Evolutionary conservation across 1,140 invertebrate species (phyloP), one percentile per base, ranked within the genome.

Genomic region (Diprion similis): DNA sequence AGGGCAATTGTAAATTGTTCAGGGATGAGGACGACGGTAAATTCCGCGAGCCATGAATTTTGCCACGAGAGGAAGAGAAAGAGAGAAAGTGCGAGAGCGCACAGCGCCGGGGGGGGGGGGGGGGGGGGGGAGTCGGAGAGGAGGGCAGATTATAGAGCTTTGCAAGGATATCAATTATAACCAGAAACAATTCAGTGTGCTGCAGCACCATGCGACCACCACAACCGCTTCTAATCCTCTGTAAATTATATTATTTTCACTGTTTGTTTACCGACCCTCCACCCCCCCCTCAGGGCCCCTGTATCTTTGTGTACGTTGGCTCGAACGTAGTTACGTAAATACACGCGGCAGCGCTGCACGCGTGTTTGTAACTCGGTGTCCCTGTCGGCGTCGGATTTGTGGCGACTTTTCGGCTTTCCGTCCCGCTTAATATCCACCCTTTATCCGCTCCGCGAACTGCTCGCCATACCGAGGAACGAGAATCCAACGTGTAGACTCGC

Each of bases 121-220:
- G 83, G 83, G 84, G 84, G 81, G 83, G 81, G 78, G 82, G 73
- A 77, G 77, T 80, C 79, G 77, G 81, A 77, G 73, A 76, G 76
- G 77, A 75, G 67, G 70, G 77, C 78, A 84, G 86, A 87, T 87
- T 87, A 88, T 85, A 84, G 85, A 84, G 86, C 86, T 88, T 88
- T 87, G 82, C 86, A 85, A 83, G 85, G 86, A 87, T 88, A 88
- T 88, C 86, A 88, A 88, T 88, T 88, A 88, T 87, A 88, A 87
- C 85, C 86, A 87, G 85, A 88, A 85, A 85, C 82, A 84, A 83
- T 82, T 82, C 80, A 59, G 51, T 78, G 75, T 81, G 79, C 81
- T 79, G 78, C 78, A 76, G 24, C 24, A 37, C 24, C 24, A 17
- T 17, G 69, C 69, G 69, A 17, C 46, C 8, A 66, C 37, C 46